Base-by-base conservation (phyloP, 2,113 vertebrate species). In the Willisornis vidua region DNA sequence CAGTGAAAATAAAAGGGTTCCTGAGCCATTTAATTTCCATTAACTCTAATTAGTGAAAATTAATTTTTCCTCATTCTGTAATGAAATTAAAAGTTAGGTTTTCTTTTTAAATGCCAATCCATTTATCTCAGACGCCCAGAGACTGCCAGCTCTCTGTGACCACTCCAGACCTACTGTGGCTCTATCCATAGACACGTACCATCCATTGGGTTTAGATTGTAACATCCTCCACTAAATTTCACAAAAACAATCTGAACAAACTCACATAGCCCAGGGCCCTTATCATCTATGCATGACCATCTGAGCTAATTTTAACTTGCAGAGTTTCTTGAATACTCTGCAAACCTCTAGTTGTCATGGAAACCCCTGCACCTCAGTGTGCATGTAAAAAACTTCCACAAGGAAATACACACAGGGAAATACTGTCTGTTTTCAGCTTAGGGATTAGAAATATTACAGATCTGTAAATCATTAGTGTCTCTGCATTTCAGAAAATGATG, bases 281-380 rank as follows among this genome's bases (percentile, higher is more conserved):
- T 41, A 91, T 92, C 76, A 83, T 77, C 90, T 90, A 71, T 93
- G 92, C 90, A 93, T 91, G 94, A 63, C 82, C 78, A 63, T 57
- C 55, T 39, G 37, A 67, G 91, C 91, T 95, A 95, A 95, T 96
- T 96, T 96, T 96, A 91, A 96, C 90, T 88, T 77, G 48, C 72
- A 59, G 74, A 91, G 24, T 88, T 95, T 88, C 78, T 86, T 83
- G 78, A 91, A 73, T 73, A 79, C 54, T 85, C 89, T 83, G 75
- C 85, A 95, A 95, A 94, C 46, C 87, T 89, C 71, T 48, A 24
- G 94, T 96, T 96, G 75, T 93, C 87, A 91, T 96, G 79, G 95
- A 90, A 97, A 96, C 92, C 26, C 28, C 63, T 74, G 85, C 29
- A 83, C 79, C 78, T 96, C 85, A 1, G 7, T 68, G 48, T 28